A percentile compares a stretch with the other conserved stretches of the same genome.
These are phyloP conservation scores for Porites lutea DNA, from an alignment of 64 coral and sea anemone genomes.

Conservation along the genomic window DNA sequence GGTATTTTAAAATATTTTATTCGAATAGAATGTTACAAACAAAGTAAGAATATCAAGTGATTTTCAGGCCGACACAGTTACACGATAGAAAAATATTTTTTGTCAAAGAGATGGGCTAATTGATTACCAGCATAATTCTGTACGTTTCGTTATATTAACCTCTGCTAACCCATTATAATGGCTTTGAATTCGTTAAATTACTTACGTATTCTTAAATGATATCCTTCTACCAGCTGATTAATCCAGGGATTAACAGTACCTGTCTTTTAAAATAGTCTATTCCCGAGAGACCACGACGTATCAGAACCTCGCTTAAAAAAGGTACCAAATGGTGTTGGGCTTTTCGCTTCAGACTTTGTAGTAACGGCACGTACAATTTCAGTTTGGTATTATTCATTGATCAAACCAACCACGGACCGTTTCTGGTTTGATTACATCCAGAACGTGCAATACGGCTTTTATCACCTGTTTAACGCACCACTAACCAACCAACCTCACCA, in stretches of 20 bases:
- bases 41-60: too few relatives aligned
- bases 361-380: not conserved
- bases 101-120: too few relatives aligned
- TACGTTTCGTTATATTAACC: too few relatives aligned
- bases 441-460: not conserved
- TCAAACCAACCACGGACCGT: not conserved
- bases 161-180: too few relatives aligned
- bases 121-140: too few relatives aligned
- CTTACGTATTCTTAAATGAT: slow-evolving; percentile 20
- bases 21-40: too few relatives aligned
- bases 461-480: not conserved
- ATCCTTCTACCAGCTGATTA: slow-evolving; percentile 23
- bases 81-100: too few relatives aligned
- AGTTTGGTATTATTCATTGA: not conserved
- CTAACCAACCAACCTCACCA: not conserved
- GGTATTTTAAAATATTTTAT: too few relatives aligned
- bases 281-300: not conserved
- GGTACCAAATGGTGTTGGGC: not conserved
- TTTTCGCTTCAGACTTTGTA: not conserved
- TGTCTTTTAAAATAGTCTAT: not conserved
- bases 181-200: too few relatives aligned
- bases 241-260: too few relatives aligned
- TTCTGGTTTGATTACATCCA: not conserved
- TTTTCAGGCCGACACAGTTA: too few relatives aligned
- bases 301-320: not conserved